These are phyloP conservation scores for Anguilla obscura DNA, from an alignment of 2,797 vertebrate genomes.

Conservation along the genomic window DNA sequence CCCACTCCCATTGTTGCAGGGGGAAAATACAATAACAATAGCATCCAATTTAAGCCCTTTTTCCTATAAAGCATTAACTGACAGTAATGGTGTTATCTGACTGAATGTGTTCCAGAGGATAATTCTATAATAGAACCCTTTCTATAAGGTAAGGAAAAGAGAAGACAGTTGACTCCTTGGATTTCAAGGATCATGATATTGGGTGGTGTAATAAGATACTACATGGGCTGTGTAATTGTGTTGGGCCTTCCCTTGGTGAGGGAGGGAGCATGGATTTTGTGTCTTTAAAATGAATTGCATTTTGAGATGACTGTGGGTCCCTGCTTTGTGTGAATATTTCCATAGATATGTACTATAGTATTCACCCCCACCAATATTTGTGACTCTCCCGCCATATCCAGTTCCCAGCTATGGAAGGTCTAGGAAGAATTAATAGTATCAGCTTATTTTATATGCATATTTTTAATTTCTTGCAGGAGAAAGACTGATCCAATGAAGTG, in stretches of 20 bases:
- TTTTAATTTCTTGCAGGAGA: slow-evolving; percentile 46
- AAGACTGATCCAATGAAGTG: slow-evolving; percentile 44
- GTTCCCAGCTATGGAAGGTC: background rate
- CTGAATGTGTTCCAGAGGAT: background rate
- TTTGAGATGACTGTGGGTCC: slow-evolving; percentile 40
- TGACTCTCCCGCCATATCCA: background rate
- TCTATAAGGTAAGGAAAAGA: slow-evolving; percentile 35
- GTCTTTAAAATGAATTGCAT: slow-evolving; percentile 57
- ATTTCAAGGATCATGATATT: slow-evolving; percentile 57
- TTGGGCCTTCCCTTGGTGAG: slow-evolving; percentile 44
- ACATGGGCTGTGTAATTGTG: slow-evolving; percentile 43
- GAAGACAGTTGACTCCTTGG: slow-evolving; percentile 47
- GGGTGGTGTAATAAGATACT: slow-evolving; percentile 38
- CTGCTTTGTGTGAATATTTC: slow-evolving; percentile 44
- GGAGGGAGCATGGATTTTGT: slow-evolving; percentile 48
- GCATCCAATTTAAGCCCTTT: background rate
- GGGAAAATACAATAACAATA: background rate
- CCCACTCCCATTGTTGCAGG: background rate
- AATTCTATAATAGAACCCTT: slow-evolving; percentile 48
- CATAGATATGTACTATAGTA: slow-evolving; percentile 55
- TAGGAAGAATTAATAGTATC: background rate
- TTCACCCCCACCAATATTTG: background rate
- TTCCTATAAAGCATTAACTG: background rate
- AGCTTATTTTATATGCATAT: slow-evolving; percentile 24
- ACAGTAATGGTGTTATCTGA: background rate